Conservation (phyloP, 2,113 vertebrate genomes). For the Felis chaus region DNA sequence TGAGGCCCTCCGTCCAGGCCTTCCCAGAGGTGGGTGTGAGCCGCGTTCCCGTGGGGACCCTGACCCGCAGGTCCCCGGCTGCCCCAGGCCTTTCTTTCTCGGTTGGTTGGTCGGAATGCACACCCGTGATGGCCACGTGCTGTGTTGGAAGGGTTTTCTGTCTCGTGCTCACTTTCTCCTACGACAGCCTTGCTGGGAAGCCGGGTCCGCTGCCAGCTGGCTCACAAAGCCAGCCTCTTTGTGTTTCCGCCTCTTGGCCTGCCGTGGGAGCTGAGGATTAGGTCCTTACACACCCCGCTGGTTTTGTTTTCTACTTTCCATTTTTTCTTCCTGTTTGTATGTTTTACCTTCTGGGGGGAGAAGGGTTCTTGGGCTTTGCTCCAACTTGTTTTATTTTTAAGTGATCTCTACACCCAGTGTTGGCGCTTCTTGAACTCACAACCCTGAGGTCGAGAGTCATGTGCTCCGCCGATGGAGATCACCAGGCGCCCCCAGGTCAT, state of each 20-base stretch:
- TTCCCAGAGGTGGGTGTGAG: no score
- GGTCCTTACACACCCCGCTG: background rate
- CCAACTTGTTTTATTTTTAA: background rate
- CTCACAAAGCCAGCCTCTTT: background rate
- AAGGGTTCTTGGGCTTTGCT: background rate
- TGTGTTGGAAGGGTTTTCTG: background rate
- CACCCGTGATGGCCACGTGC: fast-evolving
- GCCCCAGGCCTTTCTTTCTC: fast-evolving
- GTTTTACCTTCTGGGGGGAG: background rate
- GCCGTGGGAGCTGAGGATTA: background rate
- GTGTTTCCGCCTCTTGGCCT: background rate
- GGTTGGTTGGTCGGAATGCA: no score
- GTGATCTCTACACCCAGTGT: background rate
- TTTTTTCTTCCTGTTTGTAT: background rate
- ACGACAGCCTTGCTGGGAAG: no score
- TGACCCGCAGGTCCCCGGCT: fast-evolving
- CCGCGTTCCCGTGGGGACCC: no score
- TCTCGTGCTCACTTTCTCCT: fast-evolving
- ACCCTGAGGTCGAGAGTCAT: background rate
- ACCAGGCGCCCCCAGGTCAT: background rate
- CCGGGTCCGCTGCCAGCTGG: fast-evolving
- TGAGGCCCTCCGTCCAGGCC: fast-evolving
- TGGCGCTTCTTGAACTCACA: background rate
- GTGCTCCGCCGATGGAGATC: fast-evolving
- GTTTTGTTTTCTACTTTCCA: fast-evolving